A percentile compares a stretch with the other conserved stretches of the same genome.
Evolutionary conservation across 2,113 vertebrate species (phyloP).

Genomic region (Chloropsis cyanopogon): DNA sequence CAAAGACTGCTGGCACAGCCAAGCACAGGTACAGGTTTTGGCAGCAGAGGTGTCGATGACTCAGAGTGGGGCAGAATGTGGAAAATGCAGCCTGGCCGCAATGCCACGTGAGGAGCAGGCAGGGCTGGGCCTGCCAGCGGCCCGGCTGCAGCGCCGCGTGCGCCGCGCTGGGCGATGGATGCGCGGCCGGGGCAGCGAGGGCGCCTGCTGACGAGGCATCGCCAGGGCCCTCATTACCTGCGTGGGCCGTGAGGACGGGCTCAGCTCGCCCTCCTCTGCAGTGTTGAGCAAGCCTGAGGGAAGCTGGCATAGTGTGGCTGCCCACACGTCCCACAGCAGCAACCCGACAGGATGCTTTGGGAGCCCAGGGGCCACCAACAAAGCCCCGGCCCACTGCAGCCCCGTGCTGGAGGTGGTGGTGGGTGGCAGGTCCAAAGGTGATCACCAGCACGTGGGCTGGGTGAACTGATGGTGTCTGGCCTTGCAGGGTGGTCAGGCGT

Average conservation of each 20-base stretch:
- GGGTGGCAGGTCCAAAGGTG: background rate
- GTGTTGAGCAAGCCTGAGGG: background rate
- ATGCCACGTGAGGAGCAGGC: constrained; percentile 22
- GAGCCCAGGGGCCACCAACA: background rate
- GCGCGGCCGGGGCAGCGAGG: background rate
- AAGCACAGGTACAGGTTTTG: background rate
- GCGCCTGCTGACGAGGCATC: constrained; percentile 9
- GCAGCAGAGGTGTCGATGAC: background rate
- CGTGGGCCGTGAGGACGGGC: background rate
- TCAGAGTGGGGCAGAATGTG: constrained; percentile 40
- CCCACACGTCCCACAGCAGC: background rate
- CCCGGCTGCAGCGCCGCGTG: background rate
- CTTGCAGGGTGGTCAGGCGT: background rate
- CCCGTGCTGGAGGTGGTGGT: fast-evolving
- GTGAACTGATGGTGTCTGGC: background rate
- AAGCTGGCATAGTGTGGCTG: background rate
- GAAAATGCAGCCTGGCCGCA: constrained; percentile 5
- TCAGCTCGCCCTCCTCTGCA: background rate
- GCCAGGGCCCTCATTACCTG: constrained; percentile 6
- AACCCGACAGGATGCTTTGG: fast-evolving
- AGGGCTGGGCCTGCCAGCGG: constrained; percentile 23
- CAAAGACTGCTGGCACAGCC: background rate
- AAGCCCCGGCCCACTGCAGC: background rate
- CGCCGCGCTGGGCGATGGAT: background rate
- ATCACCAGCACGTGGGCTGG: fast-evolving